Percentiles rank a stretch among this genome's conserved stretches.
Evolutionary conservation across 2,113 vertebrate species (phyloP).

Genomic region (Nothobranchius kuhntae): DNA sequence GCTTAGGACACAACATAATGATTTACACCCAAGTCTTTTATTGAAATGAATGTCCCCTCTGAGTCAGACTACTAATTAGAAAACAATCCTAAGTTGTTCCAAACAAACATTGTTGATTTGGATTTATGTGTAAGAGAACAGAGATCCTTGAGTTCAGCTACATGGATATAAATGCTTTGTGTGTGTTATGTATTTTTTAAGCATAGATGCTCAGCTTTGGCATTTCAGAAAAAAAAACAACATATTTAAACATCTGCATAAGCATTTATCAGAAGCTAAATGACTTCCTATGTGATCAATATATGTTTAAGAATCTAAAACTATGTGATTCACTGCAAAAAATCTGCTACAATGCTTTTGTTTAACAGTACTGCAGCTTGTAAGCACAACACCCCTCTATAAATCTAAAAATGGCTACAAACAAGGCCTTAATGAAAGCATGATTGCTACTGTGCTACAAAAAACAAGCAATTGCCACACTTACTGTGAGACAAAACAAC

Average conservation of each 20-base stretch:
- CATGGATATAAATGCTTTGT: constrained; percentile 21
- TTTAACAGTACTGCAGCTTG: constrained; percentile 29
- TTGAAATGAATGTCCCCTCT: constrained; percentile 31
- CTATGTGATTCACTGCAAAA: constrained; percentile 27
- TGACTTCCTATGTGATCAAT: constrained; percentile 26
- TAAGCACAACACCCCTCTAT: constrained; percentile 15
- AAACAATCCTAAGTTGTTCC: constrained; percentile 15
- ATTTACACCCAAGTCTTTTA: constrained; percentile 58
- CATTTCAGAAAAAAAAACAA: constrained; percentile 33
- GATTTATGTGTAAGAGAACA: constrained; percentile 8
- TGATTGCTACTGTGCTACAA: constrained; percentile 48
- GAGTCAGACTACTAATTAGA: constrained; percentile 19
- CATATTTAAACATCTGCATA: constrained; percentile 35
- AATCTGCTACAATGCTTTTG: constrained; percentile 39
- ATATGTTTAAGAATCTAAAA: constrained; percentile 51
- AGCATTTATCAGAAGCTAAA: constrained; percentile 46
- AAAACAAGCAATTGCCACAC: constrained; percentile 27
- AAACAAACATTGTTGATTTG: constrained; percentile 18
- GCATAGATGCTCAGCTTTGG: constrained; percentile 58
- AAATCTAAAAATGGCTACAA: constrained; percentile 53
- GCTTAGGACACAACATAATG: constrained; percentile 26
- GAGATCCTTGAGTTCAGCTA: constrained; percentile 35
- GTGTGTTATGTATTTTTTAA: constrained; percentile 19
- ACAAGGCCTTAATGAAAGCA: constrained; percentile 23
- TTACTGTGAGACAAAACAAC: constrained; percentile 10